Percentiles rank a stretch among this genome's conserved stretches.
Evolutionary conservation across 1,140 invertebrate genomes (phyloP).

Genomic region (Microplitis mediator): DNA sequence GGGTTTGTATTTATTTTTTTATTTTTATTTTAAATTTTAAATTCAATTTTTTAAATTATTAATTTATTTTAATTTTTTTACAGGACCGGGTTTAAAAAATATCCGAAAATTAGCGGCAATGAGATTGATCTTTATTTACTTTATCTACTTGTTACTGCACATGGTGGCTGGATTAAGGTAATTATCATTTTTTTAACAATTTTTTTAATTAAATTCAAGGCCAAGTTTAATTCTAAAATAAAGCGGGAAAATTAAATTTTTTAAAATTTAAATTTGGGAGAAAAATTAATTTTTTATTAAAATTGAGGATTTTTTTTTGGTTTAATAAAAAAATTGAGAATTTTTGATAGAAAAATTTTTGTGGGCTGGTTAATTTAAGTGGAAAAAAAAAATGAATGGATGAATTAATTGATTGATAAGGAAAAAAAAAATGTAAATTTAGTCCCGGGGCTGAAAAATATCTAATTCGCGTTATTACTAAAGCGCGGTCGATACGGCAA

Average conservation of each 20-base stretch:
- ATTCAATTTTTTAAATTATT: background rate
- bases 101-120: conserved; percentile 83
- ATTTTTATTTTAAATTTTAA: background rate
- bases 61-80: conserved; percentile 38
- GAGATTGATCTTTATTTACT: conserved; percentile 90
- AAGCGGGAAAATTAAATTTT: no score
- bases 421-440: background rate
- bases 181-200: conserved; percentile 45
- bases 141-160: conserved; percentile 86
- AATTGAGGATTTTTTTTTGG: no score
- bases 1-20: conserved; percentile 66
- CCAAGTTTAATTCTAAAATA: background rate
- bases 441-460: background rate
- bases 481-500: conserved; percentile 59
- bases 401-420: no score
- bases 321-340: no score
- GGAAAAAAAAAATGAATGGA: no score
- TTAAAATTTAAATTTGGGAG: no score
- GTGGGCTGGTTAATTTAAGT: no score
- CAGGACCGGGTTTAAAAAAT: conserved; percentile 77
- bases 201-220: background rate
- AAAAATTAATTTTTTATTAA: no score
- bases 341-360: no score
- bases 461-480: conserved; percentile 11
- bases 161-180: conserved; percentile 93